phyloP scores from a whole-genome alignment of 2,888 invertebrate genomes.

The Lordiphosa fenestrarum region DNA sequence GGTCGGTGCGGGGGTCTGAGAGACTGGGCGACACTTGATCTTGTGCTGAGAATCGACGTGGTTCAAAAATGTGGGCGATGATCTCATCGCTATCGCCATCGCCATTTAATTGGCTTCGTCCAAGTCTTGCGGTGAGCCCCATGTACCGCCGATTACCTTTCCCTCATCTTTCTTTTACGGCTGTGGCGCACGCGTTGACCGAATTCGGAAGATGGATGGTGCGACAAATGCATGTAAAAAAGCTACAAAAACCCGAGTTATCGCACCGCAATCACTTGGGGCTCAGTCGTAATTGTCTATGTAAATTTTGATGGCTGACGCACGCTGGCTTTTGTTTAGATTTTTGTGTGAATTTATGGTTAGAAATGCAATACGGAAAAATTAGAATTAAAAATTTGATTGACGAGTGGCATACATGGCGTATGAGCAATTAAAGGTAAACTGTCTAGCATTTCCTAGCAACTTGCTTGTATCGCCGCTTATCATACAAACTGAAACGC shows the following conservation, averaged over 20 bases:
- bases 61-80: slow-evolving; percentile 69
- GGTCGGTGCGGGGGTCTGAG: slow-evolving; percentile 32
- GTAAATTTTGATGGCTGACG: slow-evolving; percentile 65
- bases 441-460: slow-evolving; percentile 53
- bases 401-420: slow-evolving; percentile 64
- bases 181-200: slow-evolving; percentile 57
- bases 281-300: slow-evolving; percentile 44
- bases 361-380: slow-evolving; percentile 38
- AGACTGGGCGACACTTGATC: slow-evolving; percentile 50
- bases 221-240: slow-evolving; percentile 52
- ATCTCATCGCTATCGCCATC: slow-evolving; percentile 55
- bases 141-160: slow-evolving; percentile 11
- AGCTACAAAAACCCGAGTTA: slow-evolving; percentile 23
- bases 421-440: slow-evolving; percentile 68
- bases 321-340: slow-evolving; percentile 7
- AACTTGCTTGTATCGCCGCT: neutral
- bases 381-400: slow-evolving; percentile 49
- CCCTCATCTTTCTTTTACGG: slow-evolving; percentile 42
- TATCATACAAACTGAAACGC: neutral
- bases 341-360: too few species aligned
- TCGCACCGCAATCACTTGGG: slow-evolving; percentile 25
- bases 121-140: slow-evolving; percentile 35
- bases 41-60: slow-evolving; percentile 40
- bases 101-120: slow-evolving; percentile 63
- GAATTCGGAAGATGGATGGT: slow-evolving; percentile 70